phyloP scores from a whole-genome alignment of 2,888 invertebrate species.

The Sphaerophoria rueppellii region DNA sequence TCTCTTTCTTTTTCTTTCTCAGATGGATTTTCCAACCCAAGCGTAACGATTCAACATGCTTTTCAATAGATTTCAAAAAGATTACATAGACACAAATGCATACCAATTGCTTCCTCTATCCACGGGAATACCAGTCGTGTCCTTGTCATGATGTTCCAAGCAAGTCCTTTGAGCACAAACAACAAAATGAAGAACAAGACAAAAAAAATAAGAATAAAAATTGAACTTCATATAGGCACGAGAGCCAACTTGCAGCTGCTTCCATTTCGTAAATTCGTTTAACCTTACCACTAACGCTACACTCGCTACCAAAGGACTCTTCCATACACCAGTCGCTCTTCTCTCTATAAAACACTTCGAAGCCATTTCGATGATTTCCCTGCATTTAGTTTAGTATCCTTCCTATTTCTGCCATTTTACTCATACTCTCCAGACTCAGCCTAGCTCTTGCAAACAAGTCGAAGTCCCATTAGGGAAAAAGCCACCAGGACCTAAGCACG shows the following conservation, averaged over 20 bases:
- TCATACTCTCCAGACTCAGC: neutral
- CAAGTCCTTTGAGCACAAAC: constrained; percentile 66
- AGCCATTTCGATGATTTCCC: constrained; percentile 72
- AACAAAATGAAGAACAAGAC: constrained; percentile 45
- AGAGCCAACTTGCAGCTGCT: constrained; percentile 68
- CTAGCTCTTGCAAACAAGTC: constrained; percentile 59
- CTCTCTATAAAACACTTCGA: constrained; percentile 63
- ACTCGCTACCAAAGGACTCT: constrained; percentile 14
- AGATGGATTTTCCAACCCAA: constrained; percentile 59
- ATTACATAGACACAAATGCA: constrained; percentile 73
- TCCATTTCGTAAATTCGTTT: constrained; percentile 72
- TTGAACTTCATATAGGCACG: constrained; percentile 63
- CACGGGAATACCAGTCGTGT: constrained; percentile 9
- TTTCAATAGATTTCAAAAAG: constrained; percentile 73
- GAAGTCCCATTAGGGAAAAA: constrained; percentile 59
- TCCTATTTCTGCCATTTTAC: constrained; percentile 25
- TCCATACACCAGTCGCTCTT: constrained; percentile 24
- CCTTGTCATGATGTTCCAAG: constrained; percentile 23
- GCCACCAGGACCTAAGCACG: constrained; percentile 8
- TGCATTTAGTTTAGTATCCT: constrained; percentile 70
- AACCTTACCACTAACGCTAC: constrained; percentile 56
- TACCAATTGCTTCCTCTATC: constrained; percentile 68
- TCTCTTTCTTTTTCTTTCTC: neutral
- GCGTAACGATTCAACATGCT: constrained; percentile 72
- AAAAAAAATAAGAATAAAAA: neutral